Conservation (phyloP, 2,797 vertebrate genomes). For the Sebastes reedi region DNA sequence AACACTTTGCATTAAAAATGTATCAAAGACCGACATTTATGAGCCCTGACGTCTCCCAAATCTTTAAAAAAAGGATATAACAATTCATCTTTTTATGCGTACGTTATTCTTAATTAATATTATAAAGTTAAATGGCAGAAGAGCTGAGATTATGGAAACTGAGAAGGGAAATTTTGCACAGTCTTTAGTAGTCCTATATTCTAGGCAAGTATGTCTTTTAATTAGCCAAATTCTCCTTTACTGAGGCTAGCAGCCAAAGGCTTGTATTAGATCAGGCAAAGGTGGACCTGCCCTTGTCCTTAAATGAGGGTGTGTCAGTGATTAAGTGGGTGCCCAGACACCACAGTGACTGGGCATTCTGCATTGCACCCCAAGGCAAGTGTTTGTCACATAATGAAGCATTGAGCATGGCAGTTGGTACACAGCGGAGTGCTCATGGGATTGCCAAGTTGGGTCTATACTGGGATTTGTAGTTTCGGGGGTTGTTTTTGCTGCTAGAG, state of each 20-base stretch:
- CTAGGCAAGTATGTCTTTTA: slow-evolving; percentile 26
- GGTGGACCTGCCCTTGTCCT: slow-evolving; percentile 58
- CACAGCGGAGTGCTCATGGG: slow-evolving; percentile 8
- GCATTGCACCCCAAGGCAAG: slow-evolving; percentile 39
- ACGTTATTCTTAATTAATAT: neutral
- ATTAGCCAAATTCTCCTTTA: slow-evolving; percentile 56
- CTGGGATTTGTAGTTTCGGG: slow-evolving; percentile 28
- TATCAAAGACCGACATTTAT: neutral
- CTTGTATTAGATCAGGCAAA: slow-evolving; percentile 53
- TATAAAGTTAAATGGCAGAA: slow-evolving; percentile 36
- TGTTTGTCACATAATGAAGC: slow-evolving; percentile 39
- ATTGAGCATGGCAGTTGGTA: slow-evolving; percentile 26
- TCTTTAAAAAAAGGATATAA: neutral
- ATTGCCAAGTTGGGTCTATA: slow-evolving; percentile 6
- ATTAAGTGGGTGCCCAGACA: slow-evolving; percentile 40
- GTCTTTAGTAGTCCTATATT: slow-evolving; percentile 32
- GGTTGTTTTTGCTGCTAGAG: slow-evolving; percentile 18
- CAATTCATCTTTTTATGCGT: neutral
- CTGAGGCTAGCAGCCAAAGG: slow-evolving; percentile 66
- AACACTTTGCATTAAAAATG: neutral
- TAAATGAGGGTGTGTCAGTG: slow-evolving; percentile 42
- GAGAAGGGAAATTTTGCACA: slow-evolving; percentile 51
- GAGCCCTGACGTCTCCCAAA: neutral
- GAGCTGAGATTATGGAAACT: slow-evolving; percentile 18
- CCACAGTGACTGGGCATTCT: slow-evolving; percentile 40